Base-by-base conservation (phyloP, 2,797 vertebrate genomes). In the Cuculus canorus region DNA sequence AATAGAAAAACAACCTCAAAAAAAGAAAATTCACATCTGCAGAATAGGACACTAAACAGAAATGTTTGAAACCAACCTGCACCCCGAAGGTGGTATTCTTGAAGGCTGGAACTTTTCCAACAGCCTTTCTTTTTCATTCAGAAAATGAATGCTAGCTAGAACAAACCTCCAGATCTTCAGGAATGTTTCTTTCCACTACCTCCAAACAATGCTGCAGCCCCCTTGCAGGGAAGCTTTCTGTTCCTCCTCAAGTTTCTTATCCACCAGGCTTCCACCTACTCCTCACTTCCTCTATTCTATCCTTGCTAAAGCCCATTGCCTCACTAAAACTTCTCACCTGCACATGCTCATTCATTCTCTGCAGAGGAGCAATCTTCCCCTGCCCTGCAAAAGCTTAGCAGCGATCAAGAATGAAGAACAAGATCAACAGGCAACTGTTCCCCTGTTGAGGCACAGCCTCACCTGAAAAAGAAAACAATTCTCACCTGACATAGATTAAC, bases 31-130 rank as follows among this genome's bases (percentile, higher is more conserved):
- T 69, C 12, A 13, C 3, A 23, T 14, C 72, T 71, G 3, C 6
- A 60, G 13, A 3, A 4, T 5, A 35, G 48, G 28, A 32, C 5
- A 28, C 8, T 33, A 9, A 81, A 53, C 17, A 84, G 10, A 90
- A 76, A 48, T 1, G 5, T 22, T 25, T 71, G 8, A 88, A 88
- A 88, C 35, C 10, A 75, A 91, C 63, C 73, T 82, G 28, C 4
- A 66, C 0, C 2, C 6, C 0, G 0, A 47, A 7, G 11, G 9
- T 3, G 2, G 1, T 11, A 8, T 1, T 63, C 69, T 21, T 28
- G 5, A 66, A 43, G 41, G 21, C 15, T 56, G 8, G 50, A 88
- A 16, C 3, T 27, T 22, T 56, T 90, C 18, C 28, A 60, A 10
- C 17, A 73, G 17, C 19, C 17, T 84, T 63, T 57, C 50, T 10